Percentiles rank a stretch among this genome's conserved stretches.
These are phyloP conservation scores for Campylomormyrus numenius DNA, from an alignment of 2,113 vertebrate species.

Conservation along the genomic window DNA sequence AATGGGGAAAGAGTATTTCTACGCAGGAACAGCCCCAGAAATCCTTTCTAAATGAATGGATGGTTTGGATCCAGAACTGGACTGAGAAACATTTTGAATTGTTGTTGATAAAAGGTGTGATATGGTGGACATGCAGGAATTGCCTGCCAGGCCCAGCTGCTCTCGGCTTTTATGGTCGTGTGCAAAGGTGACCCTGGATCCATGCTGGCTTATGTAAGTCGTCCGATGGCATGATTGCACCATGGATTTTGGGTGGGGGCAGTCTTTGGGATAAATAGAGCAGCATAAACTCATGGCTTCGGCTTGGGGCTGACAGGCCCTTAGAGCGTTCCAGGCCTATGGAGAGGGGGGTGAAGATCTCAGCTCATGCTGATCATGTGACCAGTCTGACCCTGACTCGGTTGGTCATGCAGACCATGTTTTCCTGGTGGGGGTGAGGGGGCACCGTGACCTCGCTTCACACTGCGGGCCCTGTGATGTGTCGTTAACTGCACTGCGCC, in stretches of 20 bases:
- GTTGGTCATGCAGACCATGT: not conserved
- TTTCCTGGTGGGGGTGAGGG: not conserved
- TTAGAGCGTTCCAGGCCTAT: not conserved
- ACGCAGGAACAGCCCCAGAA: not conserved
- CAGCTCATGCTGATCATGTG: not conserved
- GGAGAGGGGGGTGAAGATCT: not conserved
- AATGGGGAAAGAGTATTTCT: not conserved
- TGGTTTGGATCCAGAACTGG: not conserved
- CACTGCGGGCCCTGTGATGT: not conserved
- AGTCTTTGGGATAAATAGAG: not conserved
- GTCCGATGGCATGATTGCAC: not conserved
- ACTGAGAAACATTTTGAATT: not conserved
- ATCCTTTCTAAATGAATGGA: not conserved
- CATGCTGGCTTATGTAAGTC: not conserved
- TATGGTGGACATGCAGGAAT: not conserved
- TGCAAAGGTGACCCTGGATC: not conserved
- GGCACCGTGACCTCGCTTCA: not conserved
- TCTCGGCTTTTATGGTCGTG: not conserved
- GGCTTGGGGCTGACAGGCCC: not conserved
- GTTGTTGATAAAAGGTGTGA: not conserved
- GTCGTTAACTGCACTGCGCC: not conserved
- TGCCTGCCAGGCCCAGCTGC: not conserved
- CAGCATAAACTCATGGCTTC: not conserved
- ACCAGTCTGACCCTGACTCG: not conserved
- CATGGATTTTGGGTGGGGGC: not conserved